Conservation (phyloP, 92 coral and sea anemone species). For the Epizoanthus rinbou region DNA sequence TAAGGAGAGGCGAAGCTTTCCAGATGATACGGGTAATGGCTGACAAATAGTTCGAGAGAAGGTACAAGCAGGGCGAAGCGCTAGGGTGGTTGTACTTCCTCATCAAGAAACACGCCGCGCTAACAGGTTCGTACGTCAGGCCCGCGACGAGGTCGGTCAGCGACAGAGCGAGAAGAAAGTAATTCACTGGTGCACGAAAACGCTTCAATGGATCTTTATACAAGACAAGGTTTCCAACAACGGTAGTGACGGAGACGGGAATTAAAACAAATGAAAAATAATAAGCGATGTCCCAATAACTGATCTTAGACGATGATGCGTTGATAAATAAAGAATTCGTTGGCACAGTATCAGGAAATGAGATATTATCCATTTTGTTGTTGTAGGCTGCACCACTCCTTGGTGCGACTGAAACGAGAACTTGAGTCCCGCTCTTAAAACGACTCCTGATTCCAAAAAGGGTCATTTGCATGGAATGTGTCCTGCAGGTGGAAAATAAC, state of each 20-base stretch:
- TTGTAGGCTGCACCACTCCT: background rate
- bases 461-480: no score
- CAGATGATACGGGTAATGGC: background rate
- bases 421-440: background rate
- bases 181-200: background rate
- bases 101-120: background rate
- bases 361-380: background rate
- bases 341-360: background rate
- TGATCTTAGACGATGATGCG: background rate
- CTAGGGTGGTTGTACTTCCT: background rate
- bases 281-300: background rate
- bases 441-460: no score
- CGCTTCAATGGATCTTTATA: background rate
- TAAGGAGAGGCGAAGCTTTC: no score
- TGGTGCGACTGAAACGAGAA: background rate
- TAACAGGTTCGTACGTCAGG: background rate
- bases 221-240: background rate
- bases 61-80: background rate
- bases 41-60: background rate
- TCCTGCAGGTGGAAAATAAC: no score
- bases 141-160: background rate
- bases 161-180: no score
- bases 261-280: background rate
- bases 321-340: background rate
- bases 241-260: background rate